Evolutionary conservation across 2,113 vertebrate genomes (phyloP).

Genomic region (mouse (Mus musculus)): GRCm39 chrX:168749001-168749500

Average conservation of each 20-base stretch:
- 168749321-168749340: not conserved
- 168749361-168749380: not conserved
- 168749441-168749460: constrained; percentile 29
- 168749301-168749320: not conserved
- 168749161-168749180: constrained; percentile 5
- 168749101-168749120: constrained; percentile 98
- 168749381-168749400: not conserved
- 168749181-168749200: constrained; percentile 24
- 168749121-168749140: constrained; percentile 98
- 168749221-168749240: not conserved
- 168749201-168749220: not conserved
- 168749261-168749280: not conserved
- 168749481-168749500: not conserved
- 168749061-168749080: constrained; percentile 97
- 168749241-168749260: constrained; percentile 2
- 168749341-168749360: not conserved
- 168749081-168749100: constrained; percentile 98
- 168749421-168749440: not conserved
- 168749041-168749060: constrained; percentile 89
- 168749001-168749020: constrained; percentile 7
- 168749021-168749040: constrained; percentile 65
- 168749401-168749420: not conserved
- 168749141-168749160: constrained; percentile 98
- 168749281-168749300: not conserved
- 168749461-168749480: constrained; percentile 18